Percentiles rank a stretch among this genome's conserved stretches.
These are phyloP conservation scores for Rhinichthys osculus DNA, from an alignment of 2,797 vertebrate species.

Conservation along the genomic window DNA sequence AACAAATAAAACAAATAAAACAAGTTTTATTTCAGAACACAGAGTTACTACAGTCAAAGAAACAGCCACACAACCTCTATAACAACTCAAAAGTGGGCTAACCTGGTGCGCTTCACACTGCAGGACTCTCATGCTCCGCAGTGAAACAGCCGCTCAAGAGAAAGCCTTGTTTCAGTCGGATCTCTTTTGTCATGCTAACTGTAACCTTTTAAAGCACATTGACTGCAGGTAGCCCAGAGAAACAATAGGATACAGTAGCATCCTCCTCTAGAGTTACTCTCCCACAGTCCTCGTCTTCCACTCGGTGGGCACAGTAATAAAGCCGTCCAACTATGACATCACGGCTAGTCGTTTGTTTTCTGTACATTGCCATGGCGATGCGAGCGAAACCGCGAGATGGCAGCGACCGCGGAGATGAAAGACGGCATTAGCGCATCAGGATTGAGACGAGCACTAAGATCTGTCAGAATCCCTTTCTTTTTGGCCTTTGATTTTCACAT, in stretches of 20 bases:
- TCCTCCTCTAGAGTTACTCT: conserved; percentile 46
- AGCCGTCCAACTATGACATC: conserved; percentile 59
- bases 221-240: conserved; percentile 10
- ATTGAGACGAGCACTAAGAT: conserved; percentile 50
- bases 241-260: conserved; percentile 42
- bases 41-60: neutral
- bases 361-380: conserved; percentile 57
- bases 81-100: neutral
- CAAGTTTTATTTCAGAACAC: neutral
- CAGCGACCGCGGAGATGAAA: conserved; percentile 58
- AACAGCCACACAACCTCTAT: neutral
- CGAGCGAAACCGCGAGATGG: conserved; percentile 58
- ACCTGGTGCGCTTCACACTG: neutral
- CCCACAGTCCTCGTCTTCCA: conserved; percentile 66
- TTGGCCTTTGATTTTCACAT: conserved; percentile 24
- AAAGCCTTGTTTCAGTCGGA: neutral
- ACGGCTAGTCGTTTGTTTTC: conserved; percentile 63
- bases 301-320: conserved; percentile 23
- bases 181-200: conserved; percentile 49
- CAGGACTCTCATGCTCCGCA: neutral
- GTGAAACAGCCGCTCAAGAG: neutral
- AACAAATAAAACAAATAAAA: neutral
- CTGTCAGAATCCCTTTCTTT: conserved; percentile 58
- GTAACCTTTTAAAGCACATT: conserved; percentile 42
- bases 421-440: conserved; percentile 60